A percentile compares a stretch with the other conserved stretches of the same genome.
These are phyloP conservation scores for Pyrgilauda ruficollis DNA, from an alignment of 2,113 vertebrate genomes.

Conservation along the genomic window DNA sequence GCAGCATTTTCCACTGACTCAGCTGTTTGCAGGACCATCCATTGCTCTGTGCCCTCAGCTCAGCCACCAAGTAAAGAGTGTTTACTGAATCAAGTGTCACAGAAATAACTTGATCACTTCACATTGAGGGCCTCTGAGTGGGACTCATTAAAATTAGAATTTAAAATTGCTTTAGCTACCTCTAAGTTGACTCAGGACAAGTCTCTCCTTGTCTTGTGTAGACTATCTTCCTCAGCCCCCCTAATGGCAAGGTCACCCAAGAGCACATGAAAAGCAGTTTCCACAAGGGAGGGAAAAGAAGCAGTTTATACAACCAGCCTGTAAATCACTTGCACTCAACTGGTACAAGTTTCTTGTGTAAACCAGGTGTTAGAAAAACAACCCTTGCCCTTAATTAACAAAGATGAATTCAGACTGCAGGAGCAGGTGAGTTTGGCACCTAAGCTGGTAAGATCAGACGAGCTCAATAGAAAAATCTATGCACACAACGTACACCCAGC, in stretches of 20 bases:
- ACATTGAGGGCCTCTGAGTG: background rate
- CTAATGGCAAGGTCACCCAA: background rate
- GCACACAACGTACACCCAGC: slow-evolving; percentile 32
- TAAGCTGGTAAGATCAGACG: slow-evolving; percentile 47
- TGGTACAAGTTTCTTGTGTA: background rate
- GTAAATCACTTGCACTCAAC: background rate
- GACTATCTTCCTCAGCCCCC: background rate
- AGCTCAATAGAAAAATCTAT: slow-evolving; percentile 50
- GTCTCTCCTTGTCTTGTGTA: background rate
- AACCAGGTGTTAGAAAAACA: background rate
- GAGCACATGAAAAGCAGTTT: background rate
- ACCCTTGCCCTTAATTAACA: slow-evolving; percentile 6
- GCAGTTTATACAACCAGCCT: background rate
- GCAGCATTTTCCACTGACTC: background rate
- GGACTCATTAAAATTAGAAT: background rate
- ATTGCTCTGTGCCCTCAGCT: background rate
- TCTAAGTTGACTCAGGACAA: background rate
- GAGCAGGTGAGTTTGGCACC: slow-evolving; percentile 26
- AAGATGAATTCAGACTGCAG: slow-evolving; percentile 11
- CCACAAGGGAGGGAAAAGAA: background rate
- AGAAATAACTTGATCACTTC: background rate
- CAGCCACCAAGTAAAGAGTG: background rate
- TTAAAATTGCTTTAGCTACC: background rate
- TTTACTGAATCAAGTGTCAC: background rate
- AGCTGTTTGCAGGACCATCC: background rate